A percentile compares a stretch with the other conserved stretches of the same genome.
Conservation (phyloP, 2,113 vertebrate genomes). For the Vireo altiloquus region DNA sequence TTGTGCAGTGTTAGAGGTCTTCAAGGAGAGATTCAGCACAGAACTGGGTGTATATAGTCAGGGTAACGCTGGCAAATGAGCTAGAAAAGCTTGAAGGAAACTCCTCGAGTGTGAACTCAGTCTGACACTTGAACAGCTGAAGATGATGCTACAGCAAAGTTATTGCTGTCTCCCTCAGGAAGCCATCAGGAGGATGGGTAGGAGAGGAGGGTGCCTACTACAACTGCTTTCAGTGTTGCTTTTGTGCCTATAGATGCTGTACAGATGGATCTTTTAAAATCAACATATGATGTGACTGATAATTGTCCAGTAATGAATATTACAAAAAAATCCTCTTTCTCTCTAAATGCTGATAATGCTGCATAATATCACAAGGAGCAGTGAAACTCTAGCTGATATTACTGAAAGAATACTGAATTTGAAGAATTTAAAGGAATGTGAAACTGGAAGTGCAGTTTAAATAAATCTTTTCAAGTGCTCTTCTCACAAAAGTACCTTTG, state of each 20-base stretch:
- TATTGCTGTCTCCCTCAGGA: background rate
- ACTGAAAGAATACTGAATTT: background rate
- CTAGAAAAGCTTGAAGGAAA: background rate
- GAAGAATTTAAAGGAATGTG: slow-evolving; percentile 31
- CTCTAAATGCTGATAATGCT: background rate
- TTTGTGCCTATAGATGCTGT: background rate
- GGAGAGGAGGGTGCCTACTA: background rate
- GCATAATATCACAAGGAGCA: background rate
- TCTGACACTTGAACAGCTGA: background rate
- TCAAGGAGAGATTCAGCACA: background rate
- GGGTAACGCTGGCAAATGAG: background rate
- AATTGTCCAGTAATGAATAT: background rate
- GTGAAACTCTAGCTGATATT: background rate
- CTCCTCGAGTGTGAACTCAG: background rate
- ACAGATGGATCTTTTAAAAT: background rate
- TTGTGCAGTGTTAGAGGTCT: background rate
- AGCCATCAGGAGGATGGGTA: background rate
- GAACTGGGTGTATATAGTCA: background rate
- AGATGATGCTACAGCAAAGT: background rate
- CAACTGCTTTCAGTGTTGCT: background rate
- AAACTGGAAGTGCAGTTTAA: slow-evolving; percentile 33
- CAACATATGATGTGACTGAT: background rate
- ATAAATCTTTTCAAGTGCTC: slow-evolving; percentile 18
- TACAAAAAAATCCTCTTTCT: background rate
- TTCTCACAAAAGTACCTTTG: slow-evolving; percentile 46